Base-by-base conservation (phyloP, 2,888 invertebrate genomes). In the Metacarcinus magister region DNA sequence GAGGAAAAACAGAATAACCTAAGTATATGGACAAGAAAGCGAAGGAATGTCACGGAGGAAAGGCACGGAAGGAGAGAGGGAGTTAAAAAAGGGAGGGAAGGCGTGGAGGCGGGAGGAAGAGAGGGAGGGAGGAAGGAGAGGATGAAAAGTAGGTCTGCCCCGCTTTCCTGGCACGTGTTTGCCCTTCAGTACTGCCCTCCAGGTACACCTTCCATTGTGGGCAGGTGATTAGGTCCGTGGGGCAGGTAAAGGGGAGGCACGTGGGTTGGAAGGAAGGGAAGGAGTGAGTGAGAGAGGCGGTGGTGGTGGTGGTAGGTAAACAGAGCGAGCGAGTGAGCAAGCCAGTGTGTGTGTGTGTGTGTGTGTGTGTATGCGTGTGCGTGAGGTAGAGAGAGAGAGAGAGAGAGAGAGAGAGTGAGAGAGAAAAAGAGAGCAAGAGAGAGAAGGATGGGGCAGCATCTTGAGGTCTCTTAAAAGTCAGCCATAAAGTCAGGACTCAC, bases 211-310 rank as follows among this genome's bases (percentile, higher is more conserved):
- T 32, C 82, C 82, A 32, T 82, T 82, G 82, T 28, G 82, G 82
- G 82, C 67, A 67, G 82, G 82, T 82, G 67, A 32, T 82, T 82
- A 82, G 82, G 82, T 28, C 82, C 82, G 10, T 8, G 32, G 28
- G 32, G 32, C 82, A 82, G 82, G 82, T 82, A 82, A 67, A 67
- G 82, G 82, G 82, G 67, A 82, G 28, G 82, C 82, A 82, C 82
- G 82, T 82, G 82, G 67, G 28, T 23, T 7, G 82, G 82, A 82
- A 32, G 82, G 82, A 23, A 5, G 32, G 32, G 13, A 32, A 82
- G 82, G 82, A 4, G 82, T 13, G 32, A 23, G 82, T n/a, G 32
- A 23, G 28, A 67, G 67, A 23, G 10, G 67, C 2, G 23, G 19
- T 0, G 67, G 67, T 67, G 67, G n/a, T 67, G 67, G 67, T n/a